A percentile compares a stretch with the other conserved stretches of the same genome.
phyloP scores from a whole-genome alignment of 2,888 invertebrate species.

The Acanthosoma haemorrhoidale region DNA sequence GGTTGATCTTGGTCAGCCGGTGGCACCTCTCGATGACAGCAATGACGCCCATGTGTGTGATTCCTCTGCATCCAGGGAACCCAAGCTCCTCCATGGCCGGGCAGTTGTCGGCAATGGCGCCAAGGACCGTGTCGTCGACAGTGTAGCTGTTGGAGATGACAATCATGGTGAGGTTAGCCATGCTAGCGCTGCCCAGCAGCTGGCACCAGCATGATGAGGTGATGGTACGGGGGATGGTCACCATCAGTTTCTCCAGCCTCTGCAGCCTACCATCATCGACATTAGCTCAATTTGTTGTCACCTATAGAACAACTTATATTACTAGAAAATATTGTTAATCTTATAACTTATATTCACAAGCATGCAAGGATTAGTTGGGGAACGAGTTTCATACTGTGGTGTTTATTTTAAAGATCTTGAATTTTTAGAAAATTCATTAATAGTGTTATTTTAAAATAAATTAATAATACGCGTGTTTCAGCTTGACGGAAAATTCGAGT shows the following conservation, averaged over 20 bases:
- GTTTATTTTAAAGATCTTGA: too few species aligned
- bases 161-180: background rate
- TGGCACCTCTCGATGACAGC: slow-evolving; percentile 24
- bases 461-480: too few species aligned
- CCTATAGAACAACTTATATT: background rate
- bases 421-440: too few species aligned
- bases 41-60: slow-evolving; percentile 28
- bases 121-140: slow-evolving; percentile 29
- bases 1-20: slow-evolving; percentile 28
- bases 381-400: too few species aligned
- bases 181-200: slow-evolving; percentile 1
- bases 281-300: background rate
- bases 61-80: slow-evolving; percentile 32
- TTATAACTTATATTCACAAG: too few species aligned
- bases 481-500: too few species aligned
- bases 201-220: slow-evolving; percentile 27
- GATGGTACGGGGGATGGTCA: slow-evolving; percentile 34
- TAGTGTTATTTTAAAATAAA: too few species aligned
- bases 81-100: slow-evolving; percentile 15
- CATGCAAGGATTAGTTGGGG: too few species aligned
- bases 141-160: slow-evolving; percentile 34
- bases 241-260: slow-evolving; percentile 28
- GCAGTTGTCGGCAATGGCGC: slow-evolving; percentile 18
- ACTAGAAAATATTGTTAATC: background rate
- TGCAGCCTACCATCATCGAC: slow-evolving; percentile 25